phyloP scores from a whole-genome alignment of 2,797 vertebrate genomes.

The Sebastes vulpes region DNA sequence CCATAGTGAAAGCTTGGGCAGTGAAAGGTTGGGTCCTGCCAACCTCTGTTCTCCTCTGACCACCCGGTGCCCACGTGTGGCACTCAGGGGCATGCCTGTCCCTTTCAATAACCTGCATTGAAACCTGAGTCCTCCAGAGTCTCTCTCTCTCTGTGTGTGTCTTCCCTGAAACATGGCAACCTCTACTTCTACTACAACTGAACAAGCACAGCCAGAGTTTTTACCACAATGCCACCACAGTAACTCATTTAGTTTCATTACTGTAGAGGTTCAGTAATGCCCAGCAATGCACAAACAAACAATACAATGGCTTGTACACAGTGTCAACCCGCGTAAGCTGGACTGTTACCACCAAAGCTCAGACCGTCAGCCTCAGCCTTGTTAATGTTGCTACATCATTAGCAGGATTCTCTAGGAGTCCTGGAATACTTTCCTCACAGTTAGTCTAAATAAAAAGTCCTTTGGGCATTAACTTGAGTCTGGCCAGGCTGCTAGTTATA shows the following conservation, averaged over 20 bases:
- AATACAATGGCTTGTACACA: slow-evolving; percentile 4
- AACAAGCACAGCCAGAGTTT: slow-evolving; percentile 22
- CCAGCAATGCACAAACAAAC: slow-evolving; percentile 24
- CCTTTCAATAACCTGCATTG: slow-evolving; percentile 77
- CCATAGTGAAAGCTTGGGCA: slow-evolving; percentile 79
- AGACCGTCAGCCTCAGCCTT: slow-evolving; percentile 24
- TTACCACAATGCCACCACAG: slow-evolving; percentile 20
- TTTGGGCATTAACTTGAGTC: slow-evolving; percentile 57
- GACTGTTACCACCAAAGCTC: slow-evolving; percentile 28
- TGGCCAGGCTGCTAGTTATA: slow-evolving; percentile 55
- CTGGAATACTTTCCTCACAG: slow-evolving; percentile 79
- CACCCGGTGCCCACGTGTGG: slow-evolving; percentile 77
- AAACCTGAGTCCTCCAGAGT: slow-evolving; percentile 66
- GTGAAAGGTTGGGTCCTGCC: slow-evolving; percentile 79
- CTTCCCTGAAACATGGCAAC: slow-evolving; percentile 34
- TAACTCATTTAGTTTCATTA: slow-evolving; percentile 29
- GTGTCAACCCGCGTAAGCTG: neutral
- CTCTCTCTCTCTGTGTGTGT: slow-evolving; percentile 3
- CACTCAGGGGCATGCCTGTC: slow-evolving; percentile 80
- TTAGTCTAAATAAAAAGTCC: slow-evolving; percentile 77
- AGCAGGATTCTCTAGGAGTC: slow-evolving; percentile 65
- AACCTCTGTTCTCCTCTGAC: slow-evolving; percentile 81
- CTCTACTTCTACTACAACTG: slow-evolving; percentile 20
- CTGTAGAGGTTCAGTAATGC: slow-evolving; percentile 12
- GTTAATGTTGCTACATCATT: slow-evolving; percentile 60